These are phyloP conservation scores for Corythornis leucogaster DNA, from an alignment of 2,797 vertebrate species.

Conservation along the genomic window DNA sequence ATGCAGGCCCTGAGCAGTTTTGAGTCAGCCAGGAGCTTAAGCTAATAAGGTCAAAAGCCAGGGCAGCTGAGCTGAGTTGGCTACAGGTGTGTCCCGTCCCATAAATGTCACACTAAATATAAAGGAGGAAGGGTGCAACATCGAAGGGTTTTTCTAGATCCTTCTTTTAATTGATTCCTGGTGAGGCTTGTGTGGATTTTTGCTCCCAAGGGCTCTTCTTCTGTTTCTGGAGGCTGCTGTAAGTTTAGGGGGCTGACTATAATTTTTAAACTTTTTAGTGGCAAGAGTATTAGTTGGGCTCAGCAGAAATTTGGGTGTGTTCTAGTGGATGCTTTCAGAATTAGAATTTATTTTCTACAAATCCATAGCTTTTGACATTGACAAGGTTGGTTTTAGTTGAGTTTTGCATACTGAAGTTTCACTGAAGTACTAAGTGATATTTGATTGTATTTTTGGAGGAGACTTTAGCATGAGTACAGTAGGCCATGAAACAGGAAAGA, in stretches of 20 bases:
- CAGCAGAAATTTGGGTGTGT: neutral
- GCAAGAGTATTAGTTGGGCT: neutral
- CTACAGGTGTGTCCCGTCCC: neutral
- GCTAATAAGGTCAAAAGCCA: neutral
- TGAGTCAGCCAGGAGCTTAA: neutral
- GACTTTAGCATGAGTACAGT: neutral
- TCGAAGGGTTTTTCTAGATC: neutral
- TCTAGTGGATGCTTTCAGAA: neutral
- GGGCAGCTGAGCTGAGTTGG: neutral
- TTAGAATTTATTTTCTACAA: neutral
- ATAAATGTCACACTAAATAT: neutral
- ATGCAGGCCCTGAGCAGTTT: neutral
- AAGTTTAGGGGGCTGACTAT: neutral
- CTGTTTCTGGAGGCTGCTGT: neutral
- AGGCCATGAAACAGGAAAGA: neutral
- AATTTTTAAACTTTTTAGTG: neutral
- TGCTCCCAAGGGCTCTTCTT: neutral
- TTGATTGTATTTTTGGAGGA: neutral
- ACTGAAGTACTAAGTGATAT: neutral
- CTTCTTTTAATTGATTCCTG: neutral
- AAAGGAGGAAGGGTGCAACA: neutral
- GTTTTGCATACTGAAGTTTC: neutral
- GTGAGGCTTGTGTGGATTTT: too few species aligned
- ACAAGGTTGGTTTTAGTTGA: neutral
- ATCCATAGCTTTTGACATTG: neutral